These are phyloP conservation scores for Caenorhabditis panamensis DNA, from an alignment of 2,888 invertebrate genomes.

Conservation along the genomic window DNA sequence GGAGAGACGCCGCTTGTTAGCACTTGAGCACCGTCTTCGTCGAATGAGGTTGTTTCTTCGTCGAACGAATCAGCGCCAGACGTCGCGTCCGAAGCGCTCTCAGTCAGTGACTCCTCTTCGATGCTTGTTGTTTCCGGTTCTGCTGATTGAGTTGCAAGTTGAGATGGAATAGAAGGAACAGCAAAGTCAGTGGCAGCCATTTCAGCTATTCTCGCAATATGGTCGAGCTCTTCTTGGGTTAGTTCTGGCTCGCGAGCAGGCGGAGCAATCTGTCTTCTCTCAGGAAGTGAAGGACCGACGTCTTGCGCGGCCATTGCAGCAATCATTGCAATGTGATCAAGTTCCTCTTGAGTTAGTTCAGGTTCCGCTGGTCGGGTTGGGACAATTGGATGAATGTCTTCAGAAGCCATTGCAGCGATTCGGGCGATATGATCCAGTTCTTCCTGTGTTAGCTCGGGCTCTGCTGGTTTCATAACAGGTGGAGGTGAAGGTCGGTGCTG, in stretches of 20 bases:
- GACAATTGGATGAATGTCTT: not conserved
- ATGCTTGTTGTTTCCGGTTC: conserved; percentile 11
- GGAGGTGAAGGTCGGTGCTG: not conserved
- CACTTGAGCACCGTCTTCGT: conserved; percentile 49
- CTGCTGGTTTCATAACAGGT: not conserved
- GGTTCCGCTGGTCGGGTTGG: conserved; percentile 19
- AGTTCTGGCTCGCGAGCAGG: conserved; percentile 42
- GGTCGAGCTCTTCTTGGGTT: conserved; percentile 74
- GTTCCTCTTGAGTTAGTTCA: conserved; percentile 59
- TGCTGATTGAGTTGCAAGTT: not conserved
- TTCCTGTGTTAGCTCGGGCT: conserved; percentile 60
- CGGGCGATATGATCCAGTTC: conserved; percentile 67
- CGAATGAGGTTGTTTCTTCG: conserved; percentile 31
- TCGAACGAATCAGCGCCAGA: conserved; percentile 41
- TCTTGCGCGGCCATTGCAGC: conserved; percentile 59
- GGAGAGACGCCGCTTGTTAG: conserved; percentile 45
- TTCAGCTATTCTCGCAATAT: conserved; percentile 71
- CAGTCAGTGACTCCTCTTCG: conserved; percentile 35
- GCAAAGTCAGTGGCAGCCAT: conserved; percentile 30
- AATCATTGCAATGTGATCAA: conserved; percentile 67
- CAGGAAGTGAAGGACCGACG: conserved; percentile 13
- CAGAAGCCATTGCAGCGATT: conserved; percentile 41
- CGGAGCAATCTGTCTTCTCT: conserved; percentile 18
- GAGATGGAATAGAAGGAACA: not conserved
- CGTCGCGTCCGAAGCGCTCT: conserved; percentile 48